Evolutionary conservation across 2,797 vertebrate species (phyloP).

Genomic region (Rhinichthys osculus): DNA sequence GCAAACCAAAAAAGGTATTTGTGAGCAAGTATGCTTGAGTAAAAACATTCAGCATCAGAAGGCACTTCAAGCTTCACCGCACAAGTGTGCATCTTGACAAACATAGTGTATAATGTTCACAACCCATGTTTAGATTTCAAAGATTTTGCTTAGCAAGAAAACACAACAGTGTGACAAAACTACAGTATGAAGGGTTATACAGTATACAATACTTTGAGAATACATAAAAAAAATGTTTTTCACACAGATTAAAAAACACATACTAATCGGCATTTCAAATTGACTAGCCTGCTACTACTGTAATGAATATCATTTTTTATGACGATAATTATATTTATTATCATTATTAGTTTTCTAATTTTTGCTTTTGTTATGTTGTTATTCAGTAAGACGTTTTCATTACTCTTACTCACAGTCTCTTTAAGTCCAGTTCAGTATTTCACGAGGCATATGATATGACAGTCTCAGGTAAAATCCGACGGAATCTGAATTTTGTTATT

Average conservation of each 20-base stretch:
- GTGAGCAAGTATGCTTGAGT: conserved; percentile 5
- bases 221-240: neutral
- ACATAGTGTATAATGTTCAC: neutral
- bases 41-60: conserved; percentile 19
- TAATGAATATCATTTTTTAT: neutral
- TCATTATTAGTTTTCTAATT: neutral
- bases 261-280: neutral
- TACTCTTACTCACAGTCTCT: neutral
- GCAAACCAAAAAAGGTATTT: conserved; percentile 33
- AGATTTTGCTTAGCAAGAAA: neutral
- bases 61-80: neutral
- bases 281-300: neutral
- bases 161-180: neutral
- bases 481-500: neutral
- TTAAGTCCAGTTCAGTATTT: neutral
- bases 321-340: neutral
- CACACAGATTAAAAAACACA: neutral
- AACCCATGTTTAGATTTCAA: conserved; percentile 21
- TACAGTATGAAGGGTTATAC: neutral
- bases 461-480: neutral
- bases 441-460: neutral
- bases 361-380: neutral
- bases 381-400: neutral
- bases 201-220: too few species aligned
- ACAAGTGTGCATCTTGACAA: neutral